Percentiles rank a stretch among this genome's conserved stretches.
Evolutionary conservation across 2,888 invertebrate genomes (phyloP).

Genomic region (Stictocephala bisonia): DNA sequence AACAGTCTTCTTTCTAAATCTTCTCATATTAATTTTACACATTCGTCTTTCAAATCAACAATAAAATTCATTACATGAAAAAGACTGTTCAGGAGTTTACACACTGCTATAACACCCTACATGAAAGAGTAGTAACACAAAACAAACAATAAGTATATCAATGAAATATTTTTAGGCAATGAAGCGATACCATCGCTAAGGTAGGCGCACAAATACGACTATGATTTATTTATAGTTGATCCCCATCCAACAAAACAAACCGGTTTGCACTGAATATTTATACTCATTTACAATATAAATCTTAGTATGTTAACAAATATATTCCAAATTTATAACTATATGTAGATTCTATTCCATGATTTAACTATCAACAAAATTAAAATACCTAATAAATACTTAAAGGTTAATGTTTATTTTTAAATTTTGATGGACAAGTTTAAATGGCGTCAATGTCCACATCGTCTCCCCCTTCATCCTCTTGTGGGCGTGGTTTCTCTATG

Average conservation of each 20-base stretch:
- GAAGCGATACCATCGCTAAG: background rate
- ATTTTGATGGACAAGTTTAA: slow-evolving; percentile 66
- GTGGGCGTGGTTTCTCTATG: slow-evolving; percentile 64
- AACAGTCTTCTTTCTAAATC: slow-evolving; percentile 29
- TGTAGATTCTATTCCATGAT: slow-evolving; percentile 22
- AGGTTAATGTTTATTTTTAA: slow-evolving; percentile 17
- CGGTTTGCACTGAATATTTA: slow-evolving; percentile 21
- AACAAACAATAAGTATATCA: slow-evolving; percentile 12
- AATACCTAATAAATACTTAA: slow-evolving; percentile 31
- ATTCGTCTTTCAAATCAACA: slow-evolving; percentile 17
- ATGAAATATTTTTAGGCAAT: too few relatives aligned
- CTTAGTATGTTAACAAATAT: slow-evolving; percentile 36
- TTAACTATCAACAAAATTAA: slow-evolving; percentile 40
- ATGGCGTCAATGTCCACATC: slow-evolving; percentile 95
- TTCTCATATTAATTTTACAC: slow-evolving; percentile 3
- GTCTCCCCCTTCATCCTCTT: slow-evolving; percentile 76
- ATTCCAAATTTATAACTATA: slow-evolving; percentile 28
- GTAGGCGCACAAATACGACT: slow-evolving; percentile 26
- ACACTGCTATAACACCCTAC: slow-evolving; percentile 33
- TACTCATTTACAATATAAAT: slow-evolving; percentile 16
- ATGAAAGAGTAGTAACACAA: slow-evolving; percentile 29
- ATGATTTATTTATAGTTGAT: slow-evolving; percentile 2
- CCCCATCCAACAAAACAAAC: slow-evolving; percentile 19
- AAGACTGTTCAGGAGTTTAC: slow-evolving; percentile 29
- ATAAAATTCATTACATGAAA: background rate